Conservation (phyloP, 2,797 vertebrate species). For the Anguilla marmorata region DNA sequence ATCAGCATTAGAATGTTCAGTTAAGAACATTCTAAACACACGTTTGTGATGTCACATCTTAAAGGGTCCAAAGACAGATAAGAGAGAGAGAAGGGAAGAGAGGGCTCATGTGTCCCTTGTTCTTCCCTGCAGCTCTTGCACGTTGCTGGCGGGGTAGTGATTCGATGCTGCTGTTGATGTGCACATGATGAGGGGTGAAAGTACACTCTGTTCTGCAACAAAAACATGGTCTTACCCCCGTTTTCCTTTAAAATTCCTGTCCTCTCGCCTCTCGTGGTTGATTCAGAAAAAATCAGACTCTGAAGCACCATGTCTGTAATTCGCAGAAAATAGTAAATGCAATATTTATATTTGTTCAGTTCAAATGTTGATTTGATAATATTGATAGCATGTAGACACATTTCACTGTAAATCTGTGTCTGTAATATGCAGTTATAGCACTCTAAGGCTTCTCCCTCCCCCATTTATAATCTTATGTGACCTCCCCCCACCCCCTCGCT, state of each 20-base stretch:
- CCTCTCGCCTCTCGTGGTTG: background rate
- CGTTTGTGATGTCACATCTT: too few species aligned
- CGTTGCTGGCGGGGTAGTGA: slow-evolving; percentile 43
- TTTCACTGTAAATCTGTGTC: background rate
- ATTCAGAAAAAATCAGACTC: background rate
- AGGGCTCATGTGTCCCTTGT: slow-evolving; percentile 50
- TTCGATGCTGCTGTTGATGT: slow-evolving; percentile 21
- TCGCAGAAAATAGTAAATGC: background rate
- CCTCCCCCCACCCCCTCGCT: background rate
- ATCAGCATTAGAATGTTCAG: too few species aligned
- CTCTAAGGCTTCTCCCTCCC: background rate
- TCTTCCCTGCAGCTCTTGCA: slow-evolving; percentile 57
- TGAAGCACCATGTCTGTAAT: background rate
- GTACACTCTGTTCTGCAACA: slow-evolving; percentile 52
- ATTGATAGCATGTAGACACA: background rate
- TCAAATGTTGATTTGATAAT: too few species aligned
- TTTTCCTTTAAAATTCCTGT: background rate
- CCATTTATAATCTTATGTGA: background rate
- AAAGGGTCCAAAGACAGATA: background rate
- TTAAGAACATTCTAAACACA: too few species aligned
- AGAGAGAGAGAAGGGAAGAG: too few species aligned
- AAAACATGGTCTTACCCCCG: slow-evolving; percentile 14
- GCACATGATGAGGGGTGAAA: slow-evolving; percentile 52
- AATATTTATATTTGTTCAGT: background rate
- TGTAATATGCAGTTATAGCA: background rate